Base-by-base conservation (phyloP, 1,140 invertebrate species). In the Drosophila sproati region DNA sequence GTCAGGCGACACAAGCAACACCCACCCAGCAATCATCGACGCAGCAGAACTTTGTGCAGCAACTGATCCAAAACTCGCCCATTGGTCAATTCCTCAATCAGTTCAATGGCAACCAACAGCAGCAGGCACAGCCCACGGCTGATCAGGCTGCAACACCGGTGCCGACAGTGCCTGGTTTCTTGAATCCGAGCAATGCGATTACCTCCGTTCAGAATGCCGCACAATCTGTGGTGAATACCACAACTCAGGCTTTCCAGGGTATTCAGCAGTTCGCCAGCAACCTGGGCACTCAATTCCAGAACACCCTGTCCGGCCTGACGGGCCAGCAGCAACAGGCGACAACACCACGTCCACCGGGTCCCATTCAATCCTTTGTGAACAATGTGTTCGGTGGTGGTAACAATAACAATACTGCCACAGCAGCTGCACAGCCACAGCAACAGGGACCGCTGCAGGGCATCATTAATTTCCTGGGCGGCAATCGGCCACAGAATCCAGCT, bases 11-110 rank as follows among this genome's bases (percentile, higher is more conserved):
- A 2, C 91, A 92, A 41, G 91, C 91, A 47, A 91, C 91, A 10
- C 87, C 91, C 64, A 88, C 87, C 0, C 90, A 87, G 51, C 78
- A 89, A 48, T 75, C 73, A 10, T 76, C 80, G 3, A 92, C 91
- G 0, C 91, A 91, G 51, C 83, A 82, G 32, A 92, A 92, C 72
- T 92, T 92, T 60, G 83, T 92, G 5, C 91, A 92, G 71, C 91
- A 92, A 4, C 55, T 92, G 6, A 92, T 92, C 55, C 91, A 92
- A 62, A 92, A 91, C 20, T 92, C 91, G 0, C 91, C 91, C 1
- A 78, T 92, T n/a, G 91, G 91, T 3, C 78, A 82, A 20, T 91
- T 92, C 32, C 68, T 92, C 3, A 92, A 88, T 54, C 91, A 92
- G 67, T 79, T 92, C 57, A 81, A 87, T 10, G 77, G 79, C 0